A percentile compares a stretch with the other conserved stretches of the same genome.
phyloP scores from a whole-genome alignment of 1,140 invertebrate genomes.

The Anastrepha obliqua region DNA sequence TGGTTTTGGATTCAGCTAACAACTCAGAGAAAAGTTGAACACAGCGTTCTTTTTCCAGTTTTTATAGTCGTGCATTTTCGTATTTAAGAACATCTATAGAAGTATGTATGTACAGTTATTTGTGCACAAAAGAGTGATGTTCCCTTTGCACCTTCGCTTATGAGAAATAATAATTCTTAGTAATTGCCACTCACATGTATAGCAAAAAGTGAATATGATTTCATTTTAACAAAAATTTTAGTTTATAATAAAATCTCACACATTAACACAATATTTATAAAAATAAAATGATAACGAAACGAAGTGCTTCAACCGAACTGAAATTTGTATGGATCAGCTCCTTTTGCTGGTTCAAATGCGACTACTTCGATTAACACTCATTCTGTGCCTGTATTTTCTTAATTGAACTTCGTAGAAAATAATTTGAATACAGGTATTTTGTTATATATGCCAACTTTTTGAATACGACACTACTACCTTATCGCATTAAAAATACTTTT shows the following conservation, averaged over 20 bases:
- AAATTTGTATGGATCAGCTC: not conserved
- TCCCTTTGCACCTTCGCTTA: too few species aligned
- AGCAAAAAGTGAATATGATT: slow-evolving; percentile 32
- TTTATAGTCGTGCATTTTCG: too few species aligned
- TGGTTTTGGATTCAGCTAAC: too few species aligned
- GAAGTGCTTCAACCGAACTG: not conserved
- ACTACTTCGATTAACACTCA: not conserved
- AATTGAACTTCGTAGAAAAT: not conserved
- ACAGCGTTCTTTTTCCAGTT: too few species aligned
- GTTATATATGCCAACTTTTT: not conserved
- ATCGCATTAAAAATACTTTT: slow-evolving; percentile 3
- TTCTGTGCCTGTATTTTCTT: not conserved
- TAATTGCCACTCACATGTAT: slow-evolving; percentile 6
- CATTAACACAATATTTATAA: not conserved
- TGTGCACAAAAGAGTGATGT: too few species aligned
- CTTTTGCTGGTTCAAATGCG: not conserved
- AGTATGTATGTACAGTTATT: too few species aligned
- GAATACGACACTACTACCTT: not conserved
- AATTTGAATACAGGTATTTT: not conserved
- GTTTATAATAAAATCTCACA: not conserved
- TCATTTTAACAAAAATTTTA: not conserved
- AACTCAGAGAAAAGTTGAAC: too few species aligned
- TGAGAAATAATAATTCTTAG: too few species aligned
- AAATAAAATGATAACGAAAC: not conserved
- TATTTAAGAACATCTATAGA: too few species aligned